Evolutionary conservation across 2,888 invertebrate genomes (phyloP).

Genomic region (Eumerus sabulonum): DNA sequence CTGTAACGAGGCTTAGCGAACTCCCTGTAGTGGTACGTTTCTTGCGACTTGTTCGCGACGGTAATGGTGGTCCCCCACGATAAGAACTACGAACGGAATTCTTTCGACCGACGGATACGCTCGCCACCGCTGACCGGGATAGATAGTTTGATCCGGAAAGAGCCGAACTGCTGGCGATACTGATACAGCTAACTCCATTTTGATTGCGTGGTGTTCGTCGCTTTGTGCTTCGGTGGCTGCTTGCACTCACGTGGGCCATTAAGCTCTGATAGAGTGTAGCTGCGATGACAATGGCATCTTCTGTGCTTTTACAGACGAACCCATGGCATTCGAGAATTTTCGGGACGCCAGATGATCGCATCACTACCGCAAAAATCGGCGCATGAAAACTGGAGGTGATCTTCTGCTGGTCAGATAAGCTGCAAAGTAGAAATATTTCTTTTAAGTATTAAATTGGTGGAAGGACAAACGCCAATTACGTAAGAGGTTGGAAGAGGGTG

Average conservation of each 20-base stretch:
- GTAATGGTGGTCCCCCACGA: conserved; percentile 77
- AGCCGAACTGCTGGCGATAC: conserved; percentile 84
- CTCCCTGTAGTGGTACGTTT: conserved; percentile 82
- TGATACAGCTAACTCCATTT: conserved; percentile 89
- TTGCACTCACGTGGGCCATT: conserved; percentile 87
- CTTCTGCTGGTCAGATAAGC: conserved; percentile 76
- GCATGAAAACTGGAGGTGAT: conserved; percentile 83
- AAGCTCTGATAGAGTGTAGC: conserved; percentile 94
- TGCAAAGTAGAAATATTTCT: conserved; percentile 70
- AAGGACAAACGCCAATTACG: conserved; percentile 70
- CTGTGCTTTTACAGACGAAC: conserved; percentile 92
- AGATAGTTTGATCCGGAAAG: conserved; percentile 76
- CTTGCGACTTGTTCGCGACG: conserved; percentile 87
- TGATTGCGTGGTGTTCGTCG: conserved; percentile 83
- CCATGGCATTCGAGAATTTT: conserved; percentile 93
- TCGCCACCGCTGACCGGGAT: conserved; percentile 71
- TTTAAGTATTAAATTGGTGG: too few relatives aligned
- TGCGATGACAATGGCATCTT: conserved; percentile 94
- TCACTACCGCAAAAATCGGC: conserved; percentile 93
- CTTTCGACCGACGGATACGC: conserved; percentile 73
- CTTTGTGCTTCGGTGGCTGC: conserved; percentile 76
- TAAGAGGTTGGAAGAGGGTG: conserved; percentile 81
- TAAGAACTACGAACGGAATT: conserved; percentile 74
- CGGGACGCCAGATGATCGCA: conserved; percentile 87
- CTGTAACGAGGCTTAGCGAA: conserved; percentile 83